Percentiles rank a stretch among this genome's conserved stretches.
Conservation (phyloP, 2,888 invertebrate genomes). For the Megalurothrips usitatus region DNA sequence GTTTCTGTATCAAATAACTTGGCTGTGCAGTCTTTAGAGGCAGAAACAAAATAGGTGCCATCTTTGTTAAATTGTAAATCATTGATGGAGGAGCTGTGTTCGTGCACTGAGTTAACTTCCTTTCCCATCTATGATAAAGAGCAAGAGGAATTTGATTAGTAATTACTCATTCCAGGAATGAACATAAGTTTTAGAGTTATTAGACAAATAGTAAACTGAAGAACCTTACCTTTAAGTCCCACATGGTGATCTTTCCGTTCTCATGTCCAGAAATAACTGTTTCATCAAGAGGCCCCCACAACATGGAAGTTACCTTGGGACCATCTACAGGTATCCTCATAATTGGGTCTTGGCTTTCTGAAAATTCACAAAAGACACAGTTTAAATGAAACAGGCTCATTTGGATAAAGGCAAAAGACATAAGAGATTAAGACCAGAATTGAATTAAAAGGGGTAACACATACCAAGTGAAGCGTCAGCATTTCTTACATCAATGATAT, state of each 20-base stretch:
- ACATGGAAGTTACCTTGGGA: constrained; percentile 82
- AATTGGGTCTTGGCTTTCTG: constrained; percentile 63
- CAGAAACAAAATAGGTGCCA: constrained; percentile 93
- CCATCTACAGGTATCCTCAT: constrained; percentile 73
- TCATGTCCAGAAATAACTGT: constrained; percentile 90
- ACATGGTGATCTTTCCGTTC: constrained; percentile 85
- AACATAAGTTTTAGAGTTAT: background rate
- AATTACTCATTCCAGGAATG: background rate
- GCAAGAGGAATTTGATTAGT: constrained; percentile 34
- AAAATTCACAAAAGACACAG: constrained; percentile 31
- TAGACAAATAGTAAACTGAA: background rate
- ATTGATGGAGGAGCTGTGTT: constrained; percentile 83
- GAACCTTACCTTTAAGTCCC: constrained; percentile 75
- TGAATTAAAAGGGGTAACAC: constrained; percentile 31
- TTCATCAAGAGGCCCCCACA: constrained; percentile 93
- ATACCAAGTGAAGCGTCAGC: constrained; percentile 62
- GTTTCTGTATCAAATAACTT: constrained; percentile 89
- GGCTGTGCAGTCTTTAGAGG: constrained; percentile 93
- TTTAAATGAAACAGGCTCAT: too few species aligned
- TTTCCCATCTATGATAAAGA: constrained; percentile 66
- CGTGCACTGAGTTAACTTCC: constrained; percentile 69
- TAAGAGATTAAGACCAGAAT: too few species aligned
- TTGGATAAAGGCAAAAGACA: too few species aligned
- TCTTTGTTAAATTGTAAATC: constrained; percentile 95
- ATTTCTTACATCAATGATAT: constrained; percentile 76